Evolutionary conservation across 1,140 invertebrate genomes (phyloP).

Genomic region (Drosophila guanche): DNA sequence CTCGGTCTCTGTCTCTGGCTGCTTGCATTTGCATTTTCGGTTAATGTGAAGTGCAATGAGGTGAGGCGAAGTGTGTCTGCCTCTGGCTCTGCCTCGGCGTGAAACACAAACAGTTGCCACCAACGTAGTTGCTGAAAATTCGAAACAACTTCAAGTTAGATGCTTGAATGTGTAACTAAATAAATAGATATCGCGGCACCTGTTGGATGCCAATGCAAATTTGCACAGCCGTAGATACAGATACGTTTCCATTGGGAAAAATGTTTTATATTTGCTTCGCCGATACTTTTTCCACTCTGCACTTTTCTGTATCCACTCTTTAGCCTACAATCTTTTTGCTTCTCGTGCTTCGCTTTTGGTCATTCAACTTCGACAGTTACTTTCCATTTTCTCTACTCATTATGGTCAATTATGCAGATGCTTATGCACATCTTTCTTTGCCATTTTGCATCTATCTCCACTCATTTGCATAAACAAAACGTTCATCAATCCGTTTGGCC

Average conservation of each 20-base stretch:
- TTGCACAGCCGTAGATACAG: constrained; percentile 67
- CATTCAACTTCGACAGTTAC: constrained; percentile 41
- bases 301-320: background rate
- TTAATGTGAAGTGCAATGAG: constrained; percentile 21
- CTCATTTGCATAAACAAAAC: constrained; percentile 45
- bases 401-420: constrained; percentile 44
- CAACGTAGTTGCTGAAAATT: constrained; percentile 52
- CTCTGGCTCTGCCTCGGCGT: constrained; percentile 46
- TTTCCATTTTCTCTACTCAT: constrained; percentile 50
- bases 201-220: constrained; percentile 71
- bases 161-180: constrained; percentile 67
- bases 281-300: background rate
- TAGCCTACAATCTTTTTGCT: background rate
- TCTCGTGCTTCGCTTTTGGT: background rate
- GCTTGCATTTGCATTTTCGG: constrained; percentile 41
- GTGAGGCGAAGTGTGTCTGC: constrained; percentile 32
- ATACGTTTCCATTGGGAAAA: background rate
- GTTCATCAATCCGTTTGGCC: constrained; percentile 31
- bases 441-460: background rate
- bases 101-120: constrained; percentile 54
- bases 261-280: too few species aligned
- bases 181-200: constrained; percentile 74
- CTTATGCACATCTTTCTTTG: constrained; percentile 13
- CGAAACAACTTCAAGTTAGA: constrained; percentile 57
- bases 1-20: background rate